A percentile compares a stretch with the other conserved stretches of the same genome.
Evolutionary conservation across 2,113 vertebrate genomes (phyloP).

Genomic region (Periophthalmodon schlosseri): DNA sequence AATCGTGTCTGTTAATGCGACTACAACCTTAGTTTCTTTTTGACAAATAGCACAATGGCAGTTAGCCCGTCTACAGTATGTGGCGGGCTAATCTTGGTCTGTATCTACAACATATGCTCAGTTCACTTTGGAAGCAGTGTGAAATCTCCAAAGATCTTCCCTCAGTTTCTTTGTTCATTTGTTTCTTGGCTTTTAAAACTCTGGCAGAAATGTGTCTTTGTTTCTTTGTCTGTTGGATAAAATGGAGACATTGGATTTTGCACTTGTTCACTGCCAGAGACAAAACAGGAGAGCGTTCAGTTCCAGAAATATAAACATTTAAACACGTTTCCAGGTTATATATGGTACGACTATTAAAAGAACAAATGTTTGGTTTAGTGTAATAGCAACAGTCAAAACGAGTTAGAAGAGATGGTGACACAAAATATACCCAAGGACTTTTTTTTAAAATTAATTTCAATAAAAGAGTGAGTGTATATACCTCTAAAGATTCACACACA

Average conservation of each 20-base stretch:
- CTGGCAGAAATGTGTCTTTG: neutral
- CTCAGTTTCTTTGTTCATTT: slow-evolving; percentile 38
- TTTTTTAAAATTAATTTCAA: neutral
- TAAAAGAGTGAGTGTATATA: neutral
- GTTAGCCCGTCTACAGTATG: slow-evolving; percentile 1
- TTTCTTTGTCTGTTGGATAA: slow-evolving; percentile 6
- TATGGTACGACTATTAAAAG: neutral
- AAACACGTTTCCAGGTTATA: neutral
- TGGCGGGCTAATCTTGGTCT: slow-evolving; percentile 29
- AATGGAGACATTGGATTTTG: slow-evolving; percentile 5
- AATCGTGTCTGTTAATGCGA: neutral
- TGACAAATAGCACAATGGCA: slow-evolving; percentile 16
- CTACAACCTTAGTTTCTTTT: slow-evolving; percentile 10
- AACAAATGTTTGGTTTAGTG: neutral
- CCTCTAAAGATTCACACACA: neutral
- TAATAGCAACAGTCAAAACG: slow-evolving; percentile 7
- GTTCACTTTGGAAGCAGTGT: slow-evolving; percentile 42
- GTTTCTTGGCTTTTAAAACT: slow-evolving; percentile 39
- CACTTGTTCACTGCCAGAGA: slow-evolving; percentile 3
- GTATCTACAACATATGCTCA: slow-evolving; percentile 19
- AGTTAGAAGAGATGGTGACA: neutral
- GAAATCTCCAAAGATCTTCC: slow-evolving; percentile 28
- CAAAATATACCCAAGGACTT: neutral
- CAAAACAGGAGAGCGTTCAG: neutral
- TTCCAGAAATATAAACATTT: neutral